Conservation (phyloP, 1,140 invertebrate species). For the Diorhabda sublineata region DNA sequence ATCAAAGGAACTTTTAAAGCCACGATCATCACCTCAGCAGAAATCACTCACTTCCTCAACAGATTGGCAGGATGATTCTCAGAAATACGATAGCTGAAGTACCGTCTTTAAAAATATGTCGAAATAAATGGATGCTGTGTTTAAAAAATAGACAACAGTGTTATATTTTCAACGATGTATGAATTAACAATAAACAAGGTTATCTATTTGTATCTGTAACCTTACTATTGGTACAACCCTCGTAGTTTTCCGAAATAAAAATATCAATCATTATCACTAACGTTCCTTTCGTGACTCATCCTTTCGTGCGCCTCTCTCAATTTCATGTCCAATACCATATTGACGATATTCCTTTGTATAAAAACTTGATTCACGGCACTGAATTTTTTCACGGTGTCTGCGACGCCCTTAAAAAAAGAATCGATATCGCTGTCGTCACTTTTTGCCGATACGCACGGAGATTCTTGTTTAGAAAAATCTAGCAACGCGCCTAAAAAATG, state of each 20-base stretch:
- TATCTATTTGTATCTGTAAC: background rate
- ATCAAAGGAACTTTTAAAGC: too few relatives aligned
- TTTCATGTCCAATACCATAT: slow-evolving; percentile 22
- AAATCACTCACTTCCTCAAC: too few relatives aligned
- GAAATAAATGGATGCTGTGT: too few relatives aligned
- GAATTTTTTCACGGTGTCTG: slow-evolving; percentile 17
- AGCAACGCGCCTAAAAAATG: slow-evolving; percentile 10
- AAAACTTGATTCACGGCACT: slow-evolving; percentile 18
- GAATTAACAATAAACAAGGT: background rate
- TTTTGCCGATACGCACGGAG: background rate
- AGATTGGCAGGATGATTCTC: too few relatives aligned
- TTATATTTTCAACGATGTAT: background rate
- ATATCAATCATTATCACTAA: background rate
- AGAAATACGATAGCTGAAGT: too few relatives aligned
- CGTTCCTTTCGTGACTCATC: background rate
- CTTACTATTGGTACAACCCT: background rate
- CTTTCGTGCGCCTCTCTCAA: slow-evolving; percentile 11
- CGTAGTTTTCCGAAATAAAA: background rate
- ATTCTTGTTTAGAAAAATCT: slow-evolving; percentile 3
- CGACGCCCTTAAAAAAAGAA: slow-evolving; percentile 17
- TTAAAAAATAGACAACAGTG: background rate
- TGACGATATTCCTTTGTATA: slow-evolving; percentile 19
- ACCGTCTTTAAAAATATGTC: too few relatives aligned
- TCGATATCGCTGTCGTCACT: slow-evolving; percentile 13
- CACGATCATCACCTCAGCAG: too few relatives aligned